A percentile compares a stretch with the other conserved stretches of the same genome.
phyloP scores from a whole-genome alignment of 2,797 vertebrate genomes.

The Arnoldichthys spilopterus region DNA sequence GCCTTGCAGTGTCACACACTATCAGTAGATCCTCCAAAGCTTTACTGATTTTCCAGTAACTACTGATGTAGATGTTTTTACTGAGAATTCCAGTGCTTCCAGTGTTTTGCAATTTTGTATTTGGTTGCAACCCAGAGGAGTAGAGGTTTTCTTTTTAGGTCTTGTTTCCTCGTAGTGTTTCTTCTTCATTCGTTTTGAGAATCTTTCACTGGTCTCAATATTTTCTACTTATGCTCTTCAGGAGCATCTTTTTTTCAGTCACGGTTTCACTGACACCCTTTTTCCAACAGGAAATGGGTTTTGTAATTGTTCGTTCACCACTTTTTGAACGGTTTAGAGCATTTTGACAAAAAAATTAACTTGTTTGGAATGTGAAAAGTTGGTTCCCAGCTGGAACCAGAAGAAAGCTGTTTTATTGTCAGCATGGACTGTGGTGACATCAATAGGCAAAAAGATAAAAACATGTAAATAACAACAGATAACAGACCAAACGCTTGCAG shows the following conservation, averaged over 20 bases:
- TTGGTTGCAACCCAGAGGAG: neutral
- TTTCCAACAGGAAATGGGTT: too few relatives aligned
- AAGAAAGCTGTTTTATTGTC: too few relatives aligned
- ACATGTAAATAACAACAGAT: too few relatives aligned
- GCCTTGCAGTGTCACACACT: neutral
- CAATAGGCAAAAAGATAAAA: too few relatives aligned
- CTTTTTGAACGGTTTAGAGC: too few relatives aligned
- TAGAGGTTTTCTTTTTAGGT: neutral
- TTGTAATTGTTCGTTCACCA: too few relatives aligned
- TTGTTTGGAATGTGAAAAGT: too few relatives aligned
- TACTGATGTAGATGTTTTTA: neutral
- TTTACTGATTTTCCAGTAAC: neutral
- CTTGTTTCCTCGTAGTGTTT: neutral
- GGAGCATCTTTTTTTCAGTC: neutral
- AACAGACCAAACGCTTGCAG: too few relatives aligned
- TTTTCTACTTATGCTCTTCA: neutral
- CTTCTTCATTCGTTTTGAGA: neutral
- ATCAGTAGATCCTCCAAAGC: neutral
- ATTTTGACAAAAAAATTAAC: too few relatives aligned
- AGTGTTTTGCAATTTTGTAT: neutral
- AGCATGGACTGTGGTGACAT: too few relatives aligned
- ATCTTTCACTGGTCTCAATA: neutral
- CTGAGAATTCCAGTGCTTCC: neutral
- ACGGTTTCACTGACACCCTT: too few relatives aligned
- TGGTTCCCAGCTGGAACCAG: too few relatives aligned